phyloP scores from a whole-genome alignment of 2,888 invertebrate species.

The Drosophila phalerata region DNA sequence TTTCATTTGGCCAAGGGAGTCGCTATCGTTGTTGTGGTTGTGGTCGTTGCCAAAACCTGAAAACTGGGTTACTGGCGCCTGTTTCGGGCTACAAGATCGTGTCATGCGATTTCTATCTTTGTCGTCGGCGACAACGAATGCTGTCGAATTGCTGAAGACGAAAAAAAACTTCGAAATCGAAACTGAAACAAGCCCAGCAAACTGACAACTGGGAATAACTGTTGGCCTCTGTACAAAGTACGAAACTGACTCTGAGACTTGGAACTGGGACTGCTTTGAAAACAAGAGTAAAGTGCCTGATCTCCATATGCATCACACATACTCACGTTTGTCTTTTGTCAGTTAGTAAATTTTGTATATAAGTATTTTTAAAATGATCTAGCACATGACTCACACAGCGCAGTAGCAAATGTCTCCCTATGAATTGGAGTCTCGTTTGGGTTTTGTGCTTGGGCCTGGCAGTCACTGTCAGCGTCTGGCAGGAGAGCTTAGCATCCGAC shows the following conservation, averaged over 20 bases:
- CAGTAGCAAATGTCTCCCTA: constrained; percentile 41
- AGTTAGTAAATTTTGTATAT: constrained; percentile 25
- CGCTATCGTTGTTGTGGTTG: constrained; percentile 32
- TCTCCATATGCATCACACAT: constrained; percentile 40
- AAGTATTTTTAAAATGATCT: constrained; percentile 54
- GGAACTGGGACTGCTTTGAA: constrained; percentile 52
- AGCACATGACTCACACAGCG: constrained; percentile 72
- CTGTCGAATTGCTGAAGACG: constrained; percentile 78
- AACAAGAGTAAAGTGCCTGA: constrained; percentile 79
- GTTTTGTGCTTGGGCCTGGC: constrained; percentile 40
- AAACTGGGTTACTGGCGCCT: constrained; percentile 82
- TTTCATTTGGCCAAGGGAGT: constrained; percentile 80
- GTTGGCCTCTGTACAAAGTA: constrained; percentile 18
- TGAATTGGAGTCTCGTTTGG: constrained; percentile 7
- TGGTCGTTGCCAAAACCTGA: constrained; percentile 63
- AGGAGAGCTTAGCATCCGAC: constrained; percentile 55
- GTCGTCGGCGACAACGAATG: constrained; percentile 77
- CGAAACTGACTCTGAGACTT: constrained; percentile 33
- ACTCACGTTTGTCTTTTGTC: not conserved
- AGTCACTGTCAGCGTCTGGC: constrained; percentile 50
- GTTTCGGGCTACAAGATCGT: constrained; percentile 82
- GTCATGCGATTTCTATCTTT: constrained; percentile 81
- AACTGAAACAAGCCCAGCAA: constrained; percentile 48
- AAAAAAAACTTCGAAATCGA: constrained; percentile 52
- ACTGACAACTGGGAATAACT: constrained; percentile 58